A percentile compares a stretch with the other conserved stretches of the same genome.
phyloP scores from a whole-genome alignment of 2,113 vertebrate species.

The Seriola quinqueradiata region DNA sequence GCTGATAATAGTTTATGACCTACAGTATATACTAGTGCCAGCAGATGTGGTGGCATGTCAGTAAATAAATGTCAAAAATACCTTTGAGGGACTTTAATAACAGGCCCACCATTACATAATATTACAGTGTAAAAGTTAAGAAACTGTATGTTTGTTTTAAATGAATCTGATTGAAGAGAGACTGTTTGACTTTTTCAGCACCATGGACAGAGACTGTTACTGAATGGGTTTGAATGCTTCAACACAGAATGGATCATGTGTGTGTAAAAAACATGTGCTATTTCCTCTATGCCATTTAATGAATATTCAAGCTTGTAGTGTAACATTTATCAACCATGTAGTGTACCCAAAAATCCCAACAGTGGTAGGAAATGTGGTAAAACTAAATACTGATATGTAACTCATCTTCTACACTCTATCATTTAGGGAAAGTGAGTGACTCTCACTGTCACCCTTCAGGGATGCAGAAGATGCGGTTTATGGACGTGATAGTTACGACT shows the following conservation, averaged over 20 bases:
- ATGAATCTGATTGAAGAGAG: background rate
- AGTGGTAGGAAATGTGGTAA: background rate
- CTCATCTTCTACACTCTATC: too few relatives aligned
- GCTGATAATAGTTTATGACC: too few relatives aligned
- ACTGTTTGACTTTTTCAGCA: slow-evolving; percentile 5
- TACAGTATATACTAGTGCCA: too few relatives aligned
- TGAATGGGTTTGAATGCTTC: background rate
- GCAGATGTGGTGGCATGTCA: too few relatives aligned
- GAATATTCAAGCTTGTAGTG: background rate
- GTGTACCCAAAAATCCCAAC: background rate
- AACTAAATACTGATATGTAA: background rate
- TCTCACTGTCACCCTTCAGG: slow-evolving; percentile 66
- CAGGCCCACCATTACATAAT: background rate
- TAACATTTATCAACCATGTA: background rate
- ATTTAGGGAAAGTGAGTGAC: background rate
- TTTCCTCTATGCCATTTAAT: background rate
- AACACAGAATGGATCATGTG: background rate
- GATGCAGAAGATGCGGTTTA: slow-evolving; percentile 89
- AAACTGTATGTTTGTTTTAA: background rate
- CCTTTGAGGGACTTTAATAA: too few relatives aligned
- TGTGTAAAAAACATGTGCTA: background rate
- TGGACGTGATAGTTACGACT: slow-evolving; percentile 88
- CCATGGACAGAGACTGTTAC: slow-evolving; percentile 18
- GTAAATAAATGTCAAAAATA: too few relatives aligned
- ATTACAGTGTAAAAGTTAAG: background rate